These are phyloP conservation scores for Sebastes minor DNA, from an alignment of 2,797 vertebrate genomes.

Conservation along the genomic window DNA sequence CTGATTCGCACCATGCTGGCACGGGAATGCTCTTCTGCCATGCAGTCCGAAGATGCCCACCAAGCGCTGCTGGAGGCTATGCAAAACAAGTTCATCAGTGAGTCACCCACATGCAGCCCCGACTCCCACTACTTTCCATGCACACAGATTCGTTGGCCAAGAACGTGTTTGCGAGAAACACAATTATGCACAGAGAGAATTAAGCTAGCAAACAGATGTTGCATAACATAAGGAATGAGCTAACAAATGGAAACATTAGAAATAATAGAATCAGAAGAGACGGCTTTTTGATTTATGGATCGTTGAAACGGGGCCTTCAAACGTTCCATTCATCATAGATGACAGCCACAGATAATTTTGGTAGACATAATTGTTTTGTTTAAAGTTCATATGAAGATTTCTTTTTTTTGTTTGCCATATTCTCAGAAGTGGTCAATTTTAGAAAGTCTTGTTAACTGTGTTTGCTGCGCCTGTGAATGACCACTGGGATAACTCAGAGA, in stretches of 20 bases:
- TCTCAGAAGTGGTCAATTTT: constrained; percentile 71
- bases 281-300: constrained; percentile 58
- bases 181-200: constrained; percentile 29
- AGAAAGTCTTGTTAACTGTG: constrained; percentile 61
- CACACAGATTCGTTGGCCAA: constrained; percentile 39
- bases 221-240: constrained; percentile 37
- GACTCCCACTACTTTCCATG: constrained; percentile 28
- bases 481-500: constrained; percentile 49
- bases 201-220: constrained; percentile 61
- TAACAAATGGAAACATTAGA: constrained; percentile 56
- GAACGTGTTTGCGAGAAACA: constrained; percentile 44
- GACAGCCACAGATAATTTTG: constrained; percentile 69
- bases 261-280: constrained; percentile 54
- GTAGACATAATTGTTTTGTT: constrained; percentile 66
- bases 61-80: constrained; percentile 98
- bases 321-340: constrained; percentile 66
- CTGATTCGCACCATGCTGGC: constrained; percentile 97
- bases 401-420: constrained; percentile 15
- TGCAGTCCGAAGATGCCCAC: constrained; percentile 97
- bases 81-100: constrained; percentile 99
- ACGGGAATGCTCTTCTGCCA: constrained; percentile 95
- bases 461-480: constrained; percentile 59
- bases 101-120: constrained; percentile 70
- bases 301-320: constrained; percentile 46
- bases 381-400: constrained; percentile 69